Conservation (phyloP, 2,797 vertebrate genomes). For the Scolopax bukidnonensis region DNA sequence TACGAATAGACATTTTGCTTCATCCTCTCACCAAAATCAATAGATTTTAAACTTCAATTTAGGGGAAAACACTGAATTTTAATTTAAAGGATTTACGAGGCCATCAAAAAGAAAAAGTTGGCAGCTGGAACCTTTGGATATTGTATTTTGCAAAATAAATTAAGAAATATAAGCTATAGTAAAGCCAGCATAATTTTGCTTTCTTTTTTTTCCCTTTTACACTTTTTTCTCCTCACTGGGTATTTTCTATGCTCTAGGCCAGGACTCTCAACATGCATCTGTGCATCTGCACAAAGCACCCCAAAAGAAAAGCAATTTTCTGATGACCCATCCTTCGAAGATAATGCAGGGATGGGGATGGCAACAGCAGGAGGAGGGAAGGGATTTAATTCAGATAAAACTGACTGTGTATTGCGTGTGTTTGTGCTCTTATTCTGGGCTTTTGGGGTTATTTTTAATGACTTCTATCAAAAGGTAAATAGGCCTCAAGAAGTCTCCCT, state of each 20-base stretch:
- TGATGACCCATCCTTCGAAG: not conserved
- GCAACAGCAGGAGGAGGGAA: not conserved
- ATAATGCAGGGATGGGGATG: not conserved
- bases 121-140: not conserved
- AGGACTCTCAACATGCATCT: accelerated
- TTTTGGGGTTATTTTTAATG: not conserved
- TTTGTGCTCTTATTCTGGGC: not conserved
- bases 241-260: not conserved
- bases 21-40: not conserved
- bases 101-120: not conserved
- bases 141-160: not conserved
- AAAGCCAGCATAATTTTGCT: not conserved
- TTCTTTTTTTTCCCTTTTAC: not conserved
- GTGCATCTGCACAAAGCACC: not conserved
- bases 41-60: not conserved
- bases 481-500: not conserved
- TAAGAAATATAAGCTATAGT: not conserved
- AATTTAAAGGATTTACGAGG: constrained; percentile 13
- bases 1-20: not conserved
- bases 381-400: not conserved
- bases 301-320: not conserved
- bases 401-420: accelerated
- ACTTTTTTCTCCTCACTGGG: not conserved
- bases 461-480: not conserved
- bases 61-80: not conserved